Percentiles rank a stretch among this genome's conserved stretches.
Evolutionary conservation across 2,888 invertebrate species (phyloP).

Genomic region (Phyllotreta striolata): DNA sequence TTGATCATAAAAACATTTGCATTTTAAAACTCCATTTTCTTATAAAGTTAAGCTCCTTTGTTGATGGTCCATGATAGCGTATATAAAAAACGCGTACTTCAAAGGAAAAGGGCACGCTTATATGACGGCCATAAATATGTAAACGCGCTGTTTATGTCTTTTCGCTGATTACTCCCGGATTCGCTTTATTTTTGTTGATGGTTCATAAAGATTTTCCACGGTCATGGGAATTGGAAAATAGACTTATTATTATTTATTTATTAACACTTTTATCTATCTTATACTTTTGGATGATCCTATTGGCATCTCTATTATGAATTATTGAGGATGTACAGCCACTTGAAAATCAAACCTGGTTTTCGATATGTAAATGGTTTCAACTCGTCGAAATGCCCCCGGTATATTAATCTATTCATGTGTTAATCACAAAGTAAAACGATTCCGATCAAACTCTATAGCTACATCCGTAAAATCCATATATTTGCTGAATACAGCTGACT

Average conservation of each 20-base stretch:
- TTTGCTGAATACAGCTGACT: too few species aligned
- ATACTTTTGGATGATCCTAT: too few species aligned
- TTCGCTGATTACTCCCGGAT: conserved; percentile 8
- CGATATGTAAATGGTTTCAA: too few species aligned
- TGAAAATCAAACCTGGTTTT: too few species aligned
- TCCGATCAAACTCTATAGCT: too few species aligned
- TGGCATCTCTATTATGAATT: too few species aligned
- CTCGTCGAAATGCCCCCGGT: too few species aligned
- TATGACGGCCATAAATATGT: conserved; percentile 15
- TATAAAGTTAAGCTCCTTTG: conserved; percentile 20
- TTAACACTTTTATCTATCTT: too few species aligned
- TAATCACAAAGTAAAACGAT: too few species aligned
- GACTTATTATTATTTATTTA: neutral
- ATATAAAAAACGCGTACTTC: conserved; percentile 22
- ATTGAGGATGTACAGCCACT: too few species aligned
- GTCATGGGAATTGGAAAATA: neutral
- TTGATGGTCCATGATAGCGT: conserved; percentile 15
- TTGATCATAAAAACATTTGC: conserved; percentile 8
- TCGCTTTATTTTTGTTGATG: conserved; percentile 5
- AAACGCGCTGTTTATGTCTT: conserved; percentile 15
- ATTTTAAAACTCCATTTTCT: conserved; percentile 22
- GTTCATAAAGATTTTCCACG: conserved; percentile 13
- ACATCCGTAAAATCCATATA: too few species aligned
- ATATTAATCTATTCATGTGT: too few species aligned
- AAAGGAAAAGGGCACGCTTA: conserved; percentile 14